Evolutionary conservation across 2,888 invertebrate species (phyloP), one percentile per base, ranked within the genome.

Genomic region (Pantelozetes paolii): DNA sequence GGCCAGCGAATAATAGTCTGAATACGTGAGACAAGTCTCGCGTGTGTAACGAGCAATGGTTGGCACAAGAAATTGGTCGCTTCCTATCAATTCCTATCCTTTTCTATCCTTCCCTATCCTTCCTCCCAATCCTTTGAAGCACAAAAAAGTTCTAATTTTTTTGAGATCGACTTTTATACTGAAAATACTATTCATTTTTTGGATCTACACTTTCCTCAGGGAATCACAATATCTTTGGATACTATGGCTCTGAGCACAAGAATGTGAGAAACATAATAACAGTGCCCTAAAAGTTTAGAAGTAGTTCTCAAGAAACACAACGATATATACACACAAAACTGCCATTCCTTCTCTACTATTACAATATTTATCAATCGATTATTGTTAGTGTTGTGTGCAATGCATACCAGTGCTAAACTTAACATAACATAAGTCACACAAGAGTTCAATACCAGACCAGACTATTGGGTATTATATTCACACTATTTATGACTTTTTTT

Each of bases 191-290:
- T 67, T 67, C 67, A 67, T 67, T 23, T 67, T 36, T 64, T 42
- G 13, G 40, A 67, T 67, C 42, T 64, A 36, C 13, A 23, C 23
- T 42, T 67, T 67, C 42, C 67, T 42, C 67, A 67, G 36, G 67
- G 67, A 42, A 67, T 42, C 32, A 57, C 57, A 57, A 57, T 45
- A 26, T 36, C 30, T 23, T 67, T 67, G 67, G 36, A 67, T 42
- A 67, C 26, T 42, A 26, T 67, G 32, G 67, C 42, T 67, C 15
- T 42, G 26, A 67, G 67, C 67, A 67, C 36, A 20, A 20, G 32
- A 42, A 36, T 67, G 67, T 67, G 67, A 67, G 67, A 67, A 23
- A 67, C 42, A 67, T 67, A 67, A 67, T 67, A 67, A 67, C 67
- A 11, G n/a, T 59, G 62, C 62, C 30, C 32, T 62, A 32, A 62